Evolutionary conservation across 2,888 invertebrate genomes (phyloP), one percentile per base, ranked within the genome.

Genomic region (Polymixis flavicincta): DNA sequence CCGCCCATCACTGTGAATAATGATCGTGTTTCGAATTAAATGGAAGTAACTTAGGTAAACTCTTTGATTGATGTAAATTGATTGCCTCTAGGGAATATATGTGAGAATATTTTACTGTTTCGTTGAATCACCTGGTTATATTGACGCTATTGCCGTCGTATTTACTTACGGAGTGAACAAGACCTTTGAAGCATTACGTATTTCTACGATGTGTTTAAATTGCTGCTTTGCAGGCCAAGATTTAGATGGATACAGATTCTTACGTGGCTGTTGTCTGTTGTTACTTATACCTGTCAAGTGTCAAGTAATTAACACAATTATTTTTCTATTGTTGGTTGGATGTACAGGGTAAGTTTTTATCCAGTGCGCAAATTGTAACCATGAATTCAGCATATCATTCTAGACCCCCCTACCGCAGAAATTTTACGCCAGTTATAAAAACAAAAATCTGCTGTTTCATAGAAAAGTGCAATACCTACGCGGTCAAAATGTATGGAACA

Each of bases 1-100:
- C 85, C 86, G 87, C 88, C 89, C 85, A 89, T 88, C 86, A 88
- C 80, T 76, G 87, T 89, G 88, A 90, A 89, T 87, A 87, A 90
- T 87, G 89, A 77, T 85, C 89, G 89, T 89, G 89, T 89, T 84
- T 84, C 84, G 89, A 86, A 90, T 91, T 87, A 90, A 90, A 91
- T 91, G 85, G 85, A 84, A 85, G 88, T 89, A 79, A 88, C 86
- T 87, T 85, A 84, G 85, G 83, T 78, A 85, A 83, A 87, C 84
- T 78, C 84, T 86, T 89, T 84, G 90, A 91, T 90, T 89, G 91
- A 92, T 92, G 89, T 90, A 90, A 90, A 92, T 91, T 90, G 90
- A 90, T 90, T 87, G 88, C 67, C 67, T 76, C 60, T 54, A 45
- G 55, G 71, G 50, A 73, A 87, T 84, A 78, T 87, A 81, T 85